These are phyloP conservation scores for Meganola albula DNA, from an alignment of 2,888 invertebrate species.

Conservation along the genomic window DNA sequence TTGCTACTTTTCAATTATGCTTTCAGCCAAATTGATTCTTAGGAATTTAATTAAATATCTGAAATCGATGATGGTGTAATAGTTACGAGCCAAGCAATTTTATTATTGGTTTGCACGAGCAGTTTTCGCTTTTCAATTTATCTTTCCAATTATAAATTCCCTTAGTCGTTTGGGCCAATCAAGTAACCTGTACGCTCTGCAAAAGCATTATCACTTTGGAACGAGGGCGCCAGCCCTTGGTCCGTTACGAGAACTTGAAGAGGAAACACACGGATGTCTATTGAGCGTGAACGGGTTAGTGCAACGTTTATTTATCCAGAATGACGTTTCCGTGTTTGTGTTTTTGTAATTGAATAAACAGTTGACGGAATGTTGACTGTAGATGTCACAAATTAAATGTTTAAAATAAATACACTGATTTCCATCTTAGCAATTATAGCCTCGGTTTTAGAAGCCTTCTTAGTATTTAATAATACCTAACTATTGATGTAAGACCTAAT, in stretches of 20 bases:
- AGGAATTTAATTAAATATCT: slow-evolving; percentile 16
- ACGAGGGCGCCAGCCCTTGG: slow-evolving; percentile 46
- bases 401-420: no score
- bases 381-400: no score
- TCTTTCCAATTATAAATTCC: slow-evolving; percentile 45
- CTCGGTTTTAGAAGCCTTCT: no score
- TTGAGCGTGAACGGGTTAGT: slow-evolving; percentile 12
- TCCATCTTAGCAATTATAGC: no score
- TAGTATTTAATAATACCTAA: no score
- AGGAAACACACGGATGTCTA: slow-evolving; percentile 41
- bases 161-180: slow-evolving; percentile 37
- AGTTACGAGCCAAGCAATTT: slow-evolving; percentile 14
- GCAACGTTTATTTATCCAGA: slow-evolving; percentile 14
- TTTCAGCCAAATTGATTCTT: slow-evolving; percentile 10
- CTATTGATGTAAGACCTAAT: no score
- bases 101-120: slow-evolving; percentile 15
- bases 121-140: slow-evolving; percentile 36
- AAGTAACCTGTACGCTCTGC: slow-evolving; percentile 43
- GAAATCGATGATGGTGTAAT: slow-evolving; percentile 7
- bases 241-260: slow-evolving; percentile 54
- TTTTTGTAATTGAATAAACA: no score
- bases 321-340: slow-evolving; percentile 14
- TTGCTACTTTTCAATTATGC: background rate
- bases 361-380: no score
- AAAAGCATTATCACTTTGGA: slow-evolving; percentile 60